Conservation (phyloP, 2,888 invertebrate species). For the Spisula solida region DNA sequence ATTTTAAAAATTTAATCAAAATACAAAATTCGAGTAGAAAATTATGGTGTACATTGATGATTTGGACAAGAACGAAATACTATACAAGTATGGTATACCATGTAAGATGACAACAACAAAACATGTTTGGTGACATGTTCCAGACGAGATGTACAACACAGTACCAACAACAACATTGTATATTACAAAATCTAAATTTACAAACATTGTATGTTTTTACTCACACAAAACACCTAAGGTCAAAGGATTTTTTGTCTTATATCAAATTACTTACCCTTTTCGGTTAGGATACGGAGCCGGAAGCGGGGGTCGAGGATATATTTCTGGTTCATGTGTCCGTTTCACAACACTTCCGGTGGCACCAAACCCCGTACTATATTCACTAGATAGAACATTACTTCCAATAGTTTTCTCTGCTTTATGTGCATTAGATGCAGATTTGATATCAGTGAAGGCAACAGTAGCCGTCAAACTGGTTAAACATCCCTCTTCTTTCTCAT, state of each 20-base stretch:
- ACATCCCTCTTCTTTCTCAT: conserved; percentile 69
- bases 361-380: conserved; percentile 94
- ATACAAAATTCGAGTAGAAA: too few relatives aligned
- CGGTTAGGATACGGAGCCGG: conserved; percentile 66
- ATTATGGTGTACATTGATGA: too few relatives aligned
- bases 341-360: conserved; percentile 82
- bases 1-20: too few relatives aligned
- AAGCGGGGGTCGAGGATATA: conserved; percentile 62
- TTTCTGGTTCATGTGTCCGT: conserved; percentile 76
- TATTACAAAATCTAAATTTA: too few relatives aligned
- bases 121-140: too few relatives aligned
- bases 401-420: conserved; percentile 96
- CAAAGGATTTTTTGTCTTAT: not conserved
- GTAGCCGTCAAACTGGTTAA: conserved; percentile 79
- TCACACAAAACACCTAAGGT: too few relatives aligned
- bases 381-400: conserved; percentile 91
- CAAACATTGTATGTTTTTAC: not conserved
- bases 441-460: conserved; percentile 96
- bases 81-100: too few relatives aligned
- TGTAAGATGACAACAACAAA: too few relatives aligned
- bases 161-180: too few relatives aligned
- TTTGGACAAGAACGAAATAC: too few relatives aligned
- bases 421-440: conserved; percentile 97
- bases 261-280: conserved; percentile 73
- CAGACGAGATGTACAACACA: too few relatives aligned